Evolutionary conservation across 2,113 vertebrate genomes (phyloP).

Genomic region (Ellobius talpinus): DNA sequence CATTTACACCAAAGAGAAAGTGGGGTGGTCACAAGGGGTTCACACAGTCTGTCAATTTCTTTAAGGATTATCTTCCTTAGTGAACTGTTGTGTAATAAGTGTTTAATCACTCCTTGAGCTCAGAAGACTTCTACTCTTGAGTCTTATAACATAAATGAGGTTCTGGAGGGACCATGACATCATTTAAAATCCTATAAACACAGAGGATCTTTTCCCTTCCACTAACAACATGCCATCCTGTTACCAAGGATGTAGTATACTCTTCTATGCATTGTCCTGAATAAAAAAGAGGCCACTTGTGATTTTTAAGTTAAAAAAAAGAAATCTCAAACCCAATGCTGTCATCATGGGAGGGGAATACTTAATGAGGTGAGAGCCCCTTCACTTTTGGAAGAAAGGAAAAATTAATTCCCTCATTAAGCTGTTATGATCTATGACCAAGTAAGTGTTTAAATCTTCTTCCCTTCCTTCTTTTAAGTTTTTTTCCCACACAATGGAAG

Average conservation of each 20-base stretch:
- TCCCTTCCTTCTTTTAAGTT: neutral
- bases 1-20: neutral
- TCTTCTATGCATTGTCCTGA: neutral
- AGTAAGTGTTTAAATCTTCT: neutral
- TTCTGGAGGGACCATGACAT: neutral
- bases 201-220: neutral
- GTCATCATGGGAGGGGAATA: neutral
- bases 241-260: neutral
- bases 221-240: neutral
- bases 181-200: neutral
- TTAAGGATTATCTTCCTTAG: neutral
- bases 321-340: neutral
- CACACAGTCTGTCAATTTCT: neutral
- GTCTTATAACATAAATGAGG: neutral
- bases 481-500: neutral
- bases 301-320: neutral
- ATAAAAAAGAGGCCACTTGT: neutral
- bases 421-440: neutral
- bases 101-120: conserved; percentile 27
- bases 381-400: neutral
- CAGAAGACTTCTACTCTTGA: neutral
- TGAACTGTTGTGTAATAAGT: neutral
- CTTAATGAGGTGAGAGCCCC: neutral
- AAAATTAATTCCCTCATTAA: neutral
- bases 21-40: neutral